These are phyloP conservation scores for Protonemura montana DNA, from an alignment of 2,888 invertebrate species.

Conservation along the genomic window DNA sequence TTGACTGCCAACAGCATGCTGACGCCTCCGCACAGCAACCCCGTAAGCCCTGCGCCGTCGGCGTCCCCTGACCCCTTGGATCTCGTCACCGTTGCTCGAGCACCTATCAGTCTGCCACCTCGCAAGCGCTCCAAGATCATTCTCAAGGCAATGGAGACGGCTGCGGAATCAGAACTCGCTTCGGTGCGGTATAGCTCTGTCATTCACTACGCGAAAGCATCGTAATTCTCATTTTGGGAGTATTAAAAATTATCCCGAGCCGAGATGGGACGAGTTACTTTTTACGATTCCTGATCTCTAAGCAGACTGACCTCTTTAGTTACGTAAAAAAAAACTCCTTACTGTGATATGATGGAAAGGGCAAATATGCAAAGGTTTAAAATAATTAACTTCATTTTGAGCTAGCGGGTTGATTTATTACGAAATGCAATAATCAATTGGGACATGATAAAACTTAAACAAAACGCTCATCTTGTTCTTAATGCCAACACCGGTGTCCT, in stretches of 20 bases:
- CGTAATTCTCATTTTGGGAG: slow-evolving; percentile 52
- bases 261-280: neutral
- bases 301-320: slow-evolving; percentile 23
- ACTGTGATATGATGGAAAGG: slow-evolving; percentile 20
- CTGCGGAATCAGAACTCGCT: slow-evolving; percentile 56
- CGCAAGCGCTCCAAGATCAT: slow-evolving; percentile 82
- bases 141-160: slow-evolving; percentile 70
- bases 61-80: slow-evolving; percentile 66
- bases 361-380: neutral
- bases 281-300: slow-evolving; percentile 24
- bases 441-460: neutral
- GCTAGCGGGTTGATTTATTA: neutral
- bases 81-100: slow-evolving; percentile 63
- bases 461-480: neutral
- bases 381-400: neutral
- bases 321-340: neutral
- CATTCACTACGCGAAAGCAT: slow-evolving; percentile 84
- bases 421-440: neutral
- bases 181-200: slow-evolving; percentile 73
- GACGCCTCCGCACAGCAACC: slow-evolving; percentile 69
- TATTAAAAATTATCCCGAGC: neutral
- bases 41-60: slow-evolving; percentile 63
- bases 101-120: slow-evolving; percentile 74
- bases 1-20: slow-evolving; percentile 54
- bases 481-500: neutral